Evolutionary conservation across 2,113 vertebrate species (phyloP), one percentile per base, ranked within the genome.

Genomic region (Motacilla tschutschensis): DNA sequence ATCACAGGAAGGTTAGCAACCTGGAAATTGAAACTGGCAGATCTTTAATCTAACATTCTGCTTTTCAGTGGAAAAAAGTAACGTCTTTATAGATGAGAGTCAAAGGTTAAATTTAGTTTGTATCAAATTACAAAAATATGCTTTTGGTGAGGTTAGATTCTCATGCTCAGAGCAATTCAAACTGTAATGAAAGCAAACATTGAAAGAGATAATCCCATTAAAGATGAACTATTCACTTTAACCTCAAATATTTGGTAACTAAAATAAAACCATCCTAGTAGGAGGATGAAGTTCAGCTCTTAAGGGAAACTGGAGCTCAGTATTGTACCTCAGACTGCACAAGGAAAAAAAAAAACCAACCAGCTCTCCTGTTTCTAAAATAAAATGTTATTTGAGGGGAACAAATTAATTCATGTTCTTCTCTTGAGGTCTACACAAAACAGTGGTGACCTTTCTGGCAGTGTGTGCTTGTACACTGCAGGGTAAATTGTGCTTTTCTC

Each of bases 51-150:
- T 89, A 86, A 95, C 92, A 93, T 94, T 95, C 93, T 94, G 83
- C 93, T 95, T 85, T 95, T 90, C 53, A 33, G 73, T 76, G 90
- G 91, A 90, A 90, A 85, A 96, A 96, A 96, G 88, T 88, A 96
- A 96, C 69, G 51, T 96, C 97, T 97, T 96, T 96, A 97, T 96
- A 95, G 95, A 95, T 88, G 92, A 64, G 93, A 96, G 97, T 96
- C 96, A 97, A 91, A 96, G 97, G 97, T 97, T 95, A 97, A 93
- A 97, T 97, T 97, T 97, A 95, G 95, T 96, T 97, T 97, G 97
- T 97, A 97, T 98, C 96, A 64, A 91, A 96, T 97, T 97, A 97
- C 97, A 95, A 95, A 97, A 97, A 97, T 96, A 96, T 54, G 94
- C 96, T 97, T 97, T 96, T 78, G 78, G 93, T 95, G 93, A 97